phyloP scores from a whole-genome alignment of 2,888 invertebrate species.

The Drosophila dives region DNA sequence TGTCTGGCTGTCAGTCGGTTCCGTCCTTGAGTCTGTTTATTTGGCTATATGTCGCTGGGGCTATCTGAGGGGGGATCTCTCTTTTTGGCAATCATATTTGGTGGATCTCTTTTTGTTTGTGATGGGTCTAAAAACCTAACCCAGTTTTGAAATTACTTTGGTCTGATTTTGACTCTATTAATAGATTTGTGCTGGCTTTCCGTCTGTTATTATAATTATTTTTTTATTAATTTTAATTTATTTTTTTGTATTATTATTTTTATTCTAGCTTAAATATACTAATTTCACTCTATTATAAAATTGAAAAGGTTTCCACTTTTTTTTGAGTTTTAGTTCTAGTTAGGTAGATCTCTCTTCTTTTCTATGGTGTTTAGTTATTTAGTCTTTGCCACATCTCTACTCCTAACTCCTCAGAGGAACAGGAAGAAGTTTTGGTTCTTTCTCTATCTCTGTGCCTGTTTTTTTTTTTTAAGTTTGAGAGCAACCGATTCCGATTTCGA shows the following conservation, averaged over 20 bases:
- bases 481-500: conserved; percentile 56
- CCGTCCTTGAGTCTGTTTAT: conserved; percentile 3
- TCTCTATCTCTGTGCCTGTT: background rate
- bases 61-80: background rate
- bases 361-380: background rate
- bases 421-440: background rate
- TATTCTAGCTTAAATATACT: background rate
- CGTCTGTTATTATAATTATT: background rate
- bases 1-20: background rate
- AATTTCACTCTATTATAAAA: background rate
- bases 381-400: background rate
- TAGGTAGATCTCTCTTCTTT: background rate
- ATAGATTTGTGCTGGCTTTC: background rate
- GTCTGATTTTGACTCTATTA: background rate
- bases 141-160: background rate
- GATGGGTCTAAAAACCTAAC: too few relatives aligned
- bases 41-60: background rate
- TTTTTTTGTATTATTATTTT: background rate
- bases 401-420: background rate
- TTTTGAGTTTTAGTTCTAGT: background rate
- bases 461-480: conserved; percentile 20
- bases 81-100: conserved; percentile 6
- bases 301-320: background rate
- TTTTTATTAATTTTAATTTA: background rate
- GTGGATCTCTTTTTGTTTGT: background rate